Evolutionary conservation across 1,140 invertebrate species (phyloP).

Genomic region (Hycleus cichorii): DNA sequence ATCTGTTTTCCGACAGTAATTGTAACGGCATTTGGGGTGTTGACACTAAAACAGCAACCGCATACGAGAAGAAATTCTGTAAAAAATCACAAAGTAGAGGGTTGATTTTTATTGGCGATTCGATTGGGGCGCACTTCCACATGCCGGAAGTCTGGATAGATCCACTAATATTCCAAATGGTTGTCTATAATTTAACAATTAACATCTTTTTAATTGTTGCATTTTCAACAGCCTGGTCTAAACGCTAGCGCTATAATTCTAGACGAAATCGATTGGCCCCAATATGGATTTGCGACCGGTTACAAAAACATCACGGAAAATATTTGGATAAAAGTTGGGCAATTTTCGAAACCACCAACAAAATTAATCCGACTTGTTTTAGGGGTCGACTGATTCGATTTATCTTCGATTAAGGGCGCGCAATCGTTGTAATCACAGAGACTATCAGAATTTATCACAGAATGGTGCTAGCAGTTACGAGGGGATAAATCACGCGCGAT

Average conservation of each 20-base stretch:
- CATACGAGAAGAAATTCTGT: background rate
- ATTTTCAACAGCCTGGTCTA: slow-evolving; percentile 1
- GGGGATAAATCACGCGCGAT: slow-evolving; percentile 26
- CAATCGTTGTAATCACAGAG: slow-evolving; percentile 47
- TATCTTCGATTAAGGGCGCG: slow-evolving; percentile 28
- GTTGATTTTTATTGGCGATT: slow-evolving; percentile 1
- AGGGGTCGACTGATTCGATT: slow-evolving; percentile 32
- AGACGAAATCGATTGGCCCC: slow-evolving; percentile 50
- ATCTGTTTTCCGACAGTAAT: background rate
- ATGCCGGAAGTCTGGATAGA: slow-evolving; percentile 7
- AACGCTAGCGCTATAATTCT: slow-evolving; percentile 27
- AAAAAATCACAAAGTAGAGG: background rate
- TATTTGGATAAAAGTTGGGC: slow-evolving; percentile 6
- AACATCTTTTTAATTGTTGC: background rate
- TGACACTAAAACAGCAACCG: background rate
- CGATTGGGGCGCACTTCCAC: slow-evolving; percentile 1
- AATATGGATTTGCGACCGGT: slow-evolving; percentile 46
- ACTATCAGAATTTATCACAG: slow-evolving; percentile 48
- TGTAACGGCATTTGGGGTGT: slow-evolving; percentile 2
- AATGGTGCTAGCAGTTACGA: slow-evolving; percentile 42
- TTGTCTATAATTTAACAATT: background rate
- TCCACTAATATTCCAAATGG: background rate
- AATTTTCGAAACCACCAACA: slow-evolving; percentile 3
- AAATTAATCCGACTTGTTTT: background rate
- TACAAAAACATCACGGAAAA: slow-evolving; percentile 23